phyloP scores from a whole-genome alignment of 2,797 vertebrate species.

The Crocodylus rhombifer region DNA sequence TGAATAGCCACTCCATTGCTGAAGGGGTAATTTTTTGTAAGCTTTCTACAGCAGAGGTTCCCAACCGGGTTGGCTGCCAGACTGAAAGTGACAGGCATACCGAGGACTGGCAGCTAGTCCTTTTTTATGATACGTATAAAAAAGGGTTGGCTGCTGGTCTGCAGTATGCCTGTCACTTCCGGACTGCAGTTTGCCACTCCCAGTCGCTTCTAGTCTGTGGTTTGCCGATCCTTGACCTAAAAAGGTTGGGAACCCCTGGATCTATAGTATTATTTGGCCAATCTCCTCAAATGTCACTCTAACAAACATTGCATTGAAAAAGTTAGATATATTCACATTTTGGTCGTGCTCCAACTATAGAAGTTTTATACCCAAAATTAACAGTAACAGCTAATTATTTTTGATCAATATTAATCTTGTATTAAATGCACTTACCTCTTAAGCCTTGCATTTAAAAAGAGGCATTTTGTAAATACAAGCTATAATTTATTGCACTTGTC shows the following conservation, averaged over 20 bases:
- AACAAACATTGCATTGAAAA: neutral
- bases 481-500: slow-evolving; percentile 85
- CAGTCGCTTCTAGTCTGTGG: too few relatives aligned
- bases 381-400: slow-evolving; percentile 38
- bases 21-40: neutral
- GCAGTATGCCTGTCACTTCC: too few relatives aligned
- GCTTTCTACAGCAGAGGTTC: neutral
- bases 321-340: neutral
- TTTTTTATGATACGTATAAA: too few relatives aligned
- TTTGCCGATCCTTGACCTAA: too few relatives aligned
- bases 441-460: slow-evolving; percentile 78
- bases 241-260: too few relatives aligned
- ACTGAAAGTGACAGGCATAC: too few relatives aligned
- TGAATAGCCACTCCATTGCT: neutral
- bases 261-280: slow-evolving; percentile 1
- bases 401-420: slow-evolving; percentile 66
- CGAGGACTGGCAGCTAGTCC: too few relatives aligned
- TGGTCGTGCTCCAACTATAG: neutral
- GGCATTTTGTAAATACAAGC: slow-evolving; percentile 83
- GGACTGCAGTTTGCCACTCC: too few relatives aligned
- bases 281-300: neutral
- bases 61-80: too few relatives aligned
- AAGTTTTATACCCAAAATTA: neutral
- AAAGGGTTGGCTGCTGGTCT: too few relatives aligned
- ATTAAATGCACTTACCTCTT: slow-evolving; percentile 77